Conservation (phyloP, 2,888 invertebrate genomes). For the Villa cingulata region DNA sequence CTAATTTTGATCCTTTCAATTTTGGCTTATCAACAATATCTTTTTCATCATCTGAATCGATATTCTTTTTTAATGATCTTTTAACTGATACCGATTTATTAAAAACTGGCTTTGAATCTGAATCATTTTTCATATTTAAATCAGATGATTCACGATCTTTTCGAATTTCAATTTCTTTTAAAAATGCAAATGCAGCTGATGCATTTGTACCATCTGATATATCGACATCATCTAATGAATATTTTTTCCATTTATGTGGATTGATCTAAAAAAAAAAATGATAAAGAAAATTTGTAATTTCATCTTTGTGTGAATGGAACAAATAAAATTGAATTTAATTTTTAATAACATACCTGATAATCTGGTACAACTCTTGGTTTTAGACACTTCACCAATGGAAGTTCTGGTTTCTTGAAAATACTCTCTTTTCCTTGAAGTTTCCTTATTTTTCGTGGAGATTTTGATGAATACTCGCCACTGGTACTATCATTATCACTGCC, state of each 20-base stretch:
- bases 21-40: slow-evolving; percentile 31
- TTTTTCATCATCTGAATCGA: slow-evolving; percentile 17
- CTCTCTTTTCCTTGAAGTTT: slow-evolving; percentile 46
- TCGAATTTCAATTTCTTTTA: slow-evolving; percentile 51
- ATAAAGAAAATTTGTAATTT: too few species aligned
- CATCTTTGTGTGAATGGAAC: too few species aligned
- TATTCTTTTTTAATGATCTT: slow-evolving; percentile 21
- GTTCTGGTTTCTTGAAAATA: slow-evolving; percentile 62
- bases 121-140: slow-evolving; percentile 20
- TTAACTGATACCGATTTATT: slow-evolving; percentile 30
- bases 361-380: slow-evolving; percentile 39
- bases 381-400: slow-evolving; percentile 46
- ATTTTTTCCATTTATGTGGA: slow-evolving; percentile 72
- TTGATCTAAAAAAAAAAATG: slow-evolving; percentile 45
- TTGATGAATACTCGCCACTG: slow-evolving; percentile 13
- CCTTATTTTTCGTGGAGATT: slow-evolving; percentile 16
- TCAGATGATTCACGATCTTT: slow-evolving; percentile 19
- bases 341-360: slow-evolving; percentile 30
- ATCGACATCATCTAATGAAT: slow-evolving; percentile 68
- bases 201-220: slow-evolving; percentile 68
- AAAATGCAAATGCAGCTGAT: slow-evolving; percentile 62
- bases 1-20: slow-evolving; percentile 52
- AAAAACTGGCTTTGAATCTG: slow-evolving; percentile 22
- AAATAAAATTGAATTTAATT: too few species aligned
- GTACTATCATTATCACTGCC: neutral